These are phyloP conservation scores for Uromys caudimaculatus DNA, from an alignment of 2,797 vertebrate genomes.

Conservation along the genomic window DNA sequence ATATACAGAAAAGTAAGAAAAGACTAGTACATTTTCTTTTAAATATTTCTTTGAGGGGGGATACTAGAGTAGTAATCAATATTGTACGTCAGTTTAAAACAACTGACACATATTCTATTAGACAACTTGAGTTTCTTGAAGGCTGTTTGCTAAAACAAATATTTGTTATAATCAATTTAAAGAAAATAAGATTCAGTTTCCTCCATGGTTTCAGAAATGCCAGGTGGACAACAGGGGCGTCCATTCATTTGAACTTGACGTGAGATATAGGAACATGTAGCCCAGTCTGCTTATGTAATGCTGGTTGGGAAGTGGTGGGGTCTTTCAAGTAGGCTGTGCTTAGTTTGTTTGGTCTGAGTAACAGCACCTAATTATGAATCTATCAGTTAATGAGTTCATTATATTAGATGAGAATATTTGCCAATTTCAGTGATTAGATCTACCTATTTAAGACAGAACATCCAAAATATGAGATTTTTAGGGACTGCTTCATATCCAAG, in stretches of 20 bases:
- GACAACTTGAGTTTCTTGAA: slow-evolving; percentile 82
- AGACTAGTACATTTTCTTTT: slow-evolving; percentile 77
- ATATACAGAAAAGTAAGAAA: slow-evolving; percentile 69
- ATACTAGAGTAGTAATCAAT: slow-evolving; percentile 81
- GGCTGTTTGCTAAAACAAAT: slow-evolving; percentile 25
- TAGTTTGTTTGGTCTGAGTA: too few relatives aligned
- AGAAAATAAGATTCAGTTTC: background rate
- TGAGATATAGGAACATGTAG: too few relatives aligned
- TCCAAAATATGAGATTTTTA: background rate
- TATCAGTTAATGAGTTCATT: background rate
- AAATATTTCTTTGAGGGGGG: slow-evolving; percentile 81
- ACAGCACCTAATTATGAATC: background rate
- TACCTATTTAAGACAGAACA: accelerated
- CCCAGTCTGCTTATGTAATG: background rate
- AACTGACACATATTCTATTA: slow-evolving; percentile 84
- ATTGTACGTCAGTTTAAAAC: slow-evolving; percentile 82
- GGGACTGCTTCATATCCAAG: background rate
- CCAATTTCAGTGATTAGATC: background rate
- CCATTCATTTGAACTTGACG: background rate
- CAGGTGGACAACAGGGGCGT: background rate
- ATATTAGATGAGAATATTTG: background rate
- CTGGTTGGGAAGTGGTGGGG: background rate
- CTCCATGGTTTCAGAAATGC: background rate
- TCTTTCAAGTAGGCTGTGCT: background rate
- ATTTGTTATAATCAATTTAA: background rate